phyloP scores from a whole-genome alignment of 1,140 invertebrate genomes.

The Pygmarrhopalites habei region DNA sequence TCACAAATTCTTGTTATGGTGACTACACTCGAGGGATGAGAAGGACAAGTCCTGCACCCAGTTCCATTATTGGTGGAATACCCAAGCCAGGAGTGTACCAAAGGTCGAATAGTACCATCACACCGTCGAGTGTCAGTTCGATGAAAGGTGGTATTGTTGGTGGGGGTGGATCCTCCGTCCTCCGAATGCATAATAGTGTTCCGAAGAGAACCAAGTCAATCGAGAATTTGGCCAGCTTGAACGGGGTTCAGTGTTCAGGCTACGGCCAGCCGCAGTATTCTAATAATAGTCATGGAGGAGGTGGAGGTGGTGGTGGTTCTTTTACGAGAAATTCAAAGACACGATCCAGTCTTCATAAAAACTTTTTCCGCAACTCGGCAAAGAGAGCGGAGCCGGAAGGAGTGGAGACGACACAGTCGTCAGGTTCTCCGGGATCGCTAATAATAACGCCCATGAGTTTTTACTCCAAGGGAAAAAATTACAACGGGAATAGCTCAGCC shows the following conservation, averaged over 20 bases:
- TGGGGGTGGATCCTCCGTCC: slow-evolving; percentile 30
- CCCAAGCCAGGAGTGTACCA: background rate
- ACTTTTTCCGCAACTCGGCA: slow-evolving; percentile 29
- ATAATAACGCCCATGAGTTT: slow-evolving; percentile 35
- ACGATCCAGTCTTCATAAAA: slow-evolving; percentile 33
- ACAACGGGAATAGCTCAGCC: slow-evolving; percentile 4
- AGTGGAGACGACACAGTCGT: slow-evolving; percentile 30
- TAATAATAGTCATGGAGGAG: too few species aligned
- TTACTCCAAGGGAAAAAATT: slow-evolving; percentile 25
- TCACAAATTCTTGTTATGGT: slow-evolving; percentile 35
- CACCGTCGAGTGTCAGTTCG: too few species aligned
- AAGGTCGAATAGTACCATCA: background rate
- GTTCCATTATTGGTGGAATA: background rate
- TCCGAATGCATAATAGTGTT: too few species aligned
- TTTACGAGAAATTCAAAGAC: slow-evolving; percentile 30
- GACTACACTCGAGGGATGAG: slow-evolving; percentile 24
- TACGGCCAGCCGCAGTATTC: slow-evolving; percentile 28
- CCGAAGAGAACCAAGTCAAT: slow-evolving; percentile 33
- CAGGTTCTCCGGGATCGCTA: slow-evolving; percentile 5
- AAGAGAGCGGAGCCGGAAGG: slow-evolving; percentile 38
- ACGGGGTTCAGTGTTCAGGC: slow-evolving; percentile 24
- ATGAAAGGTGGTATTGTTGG: background rate
- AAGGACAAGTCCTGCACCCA: slow-evolving; percentile 10
- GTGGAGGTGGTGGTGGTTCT: slow-evolving; percentile 14
- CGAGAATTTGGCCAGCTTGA: slow-evolving; percentile 24